phyloP scores from a whole-genome alignment of 92 coral and sea anemone species.

The Epizoanthus ramosus region DNA sequence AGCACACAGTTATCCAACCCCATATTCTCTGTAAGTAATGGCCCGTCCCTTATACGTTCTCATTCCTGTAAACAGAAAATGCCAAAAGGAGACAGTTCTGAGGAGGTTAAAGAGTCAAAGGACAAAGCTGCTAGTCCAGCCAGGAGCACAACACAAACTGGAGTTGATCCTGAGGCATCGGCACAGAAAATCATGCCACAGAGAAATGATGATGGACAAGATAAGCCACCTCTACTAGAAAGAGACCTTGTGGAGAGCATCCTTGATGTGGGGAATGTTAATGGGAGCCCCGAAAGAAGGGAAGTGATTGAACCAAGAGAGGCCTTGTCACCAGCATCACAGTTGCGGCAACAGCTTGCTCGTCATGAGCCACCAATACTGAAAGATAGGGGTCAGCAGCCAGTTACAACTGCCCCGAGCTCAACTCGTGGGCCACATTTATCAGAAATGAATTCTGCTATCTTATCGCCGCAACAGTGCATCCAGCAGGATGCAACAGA shows the following conservation, averaged over 20 bases:
- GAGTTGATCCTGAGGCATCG: background rate
- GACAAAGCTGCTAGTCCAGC: conserved; percentile 1
- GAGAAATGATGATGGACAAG: background rate
- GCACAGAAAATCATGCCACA: background rate
- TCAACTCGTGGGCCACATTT: conserved; percentile 2
- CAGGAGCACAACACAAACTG: background rate
- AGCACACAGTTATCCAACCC: too few relatives aligned
- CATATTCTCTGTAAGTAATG: too few relatives aligned
- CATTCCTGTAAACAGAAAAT: conserved; percentile 7
- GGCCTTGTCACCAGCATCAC: conserved; percentile 27
- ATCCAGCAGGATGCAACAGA: conserved; percentile 24
- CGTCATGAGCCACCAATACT: conserved; percentile 7
- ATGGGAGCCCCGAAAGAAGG: background rate
- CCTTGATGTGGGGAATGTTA: background rate
- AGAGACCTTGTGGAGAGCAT: background rate
- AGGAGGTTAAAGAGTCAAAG: conserved; percentile 20
- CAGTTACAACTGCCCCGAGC: background rate
- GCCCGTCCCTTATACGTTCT: background rate
- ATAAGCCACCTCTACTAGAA: background rate
- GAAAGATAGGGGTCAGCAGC: background rate
- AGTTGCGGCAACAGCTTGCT: conserved; percentile 37
- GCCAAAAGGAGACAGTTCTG: conserved; percentile 23
- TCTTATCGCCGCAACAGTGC: background rate
- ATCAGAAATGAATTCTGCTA: conserved; percentile 13
- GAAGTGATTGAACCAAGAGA: background rate